Evolutionary conservation across 2,888 invertebrate species (phyloP).

Genomic region (Pogonocherus hispidulus): DNA sequence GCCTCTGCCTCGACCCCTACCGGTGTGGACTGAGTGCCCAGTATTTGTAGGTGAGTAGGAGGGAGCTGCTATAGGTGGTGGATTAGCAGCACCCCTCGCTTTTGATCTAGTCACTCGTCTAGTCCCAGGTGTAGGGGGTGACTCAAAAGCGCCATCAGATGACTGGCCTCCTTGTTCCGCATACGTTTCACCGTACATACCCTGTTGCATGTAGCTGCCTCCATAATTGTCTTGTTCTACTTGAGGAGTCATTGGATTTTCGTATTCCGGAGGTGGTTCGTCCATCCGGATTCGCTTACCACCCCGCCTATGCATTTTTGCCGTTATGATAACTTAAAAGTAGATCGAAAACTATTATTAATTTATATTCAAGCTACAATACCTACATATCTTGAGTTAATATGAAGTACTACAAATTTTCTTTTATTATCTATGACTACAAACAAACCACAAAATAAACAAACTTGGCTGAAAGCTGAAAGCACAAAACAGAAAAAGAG

Average conservation of each 20-base stretch:
- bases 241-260: slow-evolving; percentile 76
- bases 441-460: too few relatives aligned
- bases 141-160: slow-evolving; percentile 67
- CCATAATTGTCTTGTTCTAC: slow-evolving; percentile 70
- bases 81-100: slow-evolving; percentile 51
- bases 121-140: slow-evolving; percentile 74
- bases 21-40: slow-evolving; percentile 60
- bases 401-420: too few relatives aligned
- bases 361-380: too few relatives aligned
- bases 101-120: slow-evolving; percentile 78
- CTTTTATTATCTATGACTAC: too few relatives aligned
- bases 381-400: too few relatives aligned
- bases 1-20: slow-evolving; percentile 68
- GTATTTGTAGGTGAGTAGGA: slow-evolving; percentile 67
- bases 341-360: too few relatives aligned
- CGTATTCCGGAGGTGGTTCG: slow-evolving; percentile 91
- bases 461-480: too few relatives aligned
- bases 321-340: too few relatives aligned
- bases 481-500: too few relatives aligned
- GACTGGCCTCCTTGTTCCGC: slow-evolving; percentile 61
- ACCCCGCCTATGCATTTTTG: slow-evolving; percentile 87
- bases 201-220: slow-evolving; percentile 63
- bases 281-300: slow-evolving; percentile 95
- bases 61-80: slow-evolving; percentile 62
- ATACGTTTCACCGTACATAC: slow-evolving; percentile 62